Base-by-base conservation (phyloP, 2,113 vertebrate genomes). In the Phrynocephalus versicolor region DNA sequence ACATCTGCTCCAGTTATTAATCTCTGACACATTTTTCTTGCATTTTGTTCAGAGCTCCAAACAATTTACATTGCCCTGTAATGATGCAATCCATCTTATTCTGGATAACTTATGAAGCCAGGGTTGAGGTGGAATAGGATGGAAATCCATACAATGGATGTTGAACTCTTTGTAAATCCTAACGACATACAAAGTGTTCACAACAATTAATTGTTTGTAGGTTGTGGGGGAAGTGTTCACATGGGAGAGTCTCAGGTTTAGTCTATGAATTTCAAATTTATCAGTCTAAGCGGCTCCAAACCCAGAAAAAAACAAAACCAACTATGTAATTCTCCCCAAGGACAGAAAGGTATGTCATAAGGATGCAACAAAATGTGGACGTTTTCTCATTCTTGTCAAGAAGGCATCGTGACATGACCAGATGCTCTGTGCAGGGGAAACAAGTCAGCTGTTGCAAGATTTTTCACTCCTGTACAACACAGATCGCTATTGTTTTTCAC, bases 1-100 rank as follows among this genome's bases (percentile, higher is more conserved):
- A 83, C 67, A 58, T 85, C 67, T 88, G 73, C 64, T 78, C 23
- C 65, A 35, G 30, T 72, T 82, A 87, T 37, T 70, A 70, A 82
- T 60, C 21, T 83, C 58, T 57, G 82, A 88, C 69, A 77, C 39
- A 51, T 35, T 71, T 81, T 51, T 84, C 30, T 51, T 81, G 51
- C 77, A 85, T 64, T 75, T 45, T 25, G 30, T 69, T 51, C 33
- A 19, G 16, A 60, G 64, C 57, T 27, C 16, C 58, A 81, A n/a
- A 81, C 30, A n/a, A 85, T 82, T 85, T 85, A 67, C 25, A 37
- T 39, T 45, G 73, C 67, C 45, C 25, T 41, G 10, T 62, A 55
- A 75, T 27, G 37, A 39, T 23, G 14, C 79, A 51, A 45, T 78
- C 70, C 37, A 64, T 62, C 67, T 45, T 62, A 64, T 71, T 76